Conservation (phyloP, 2,797 vertebrate species). For the Ctenopoma multispine region DNA sequence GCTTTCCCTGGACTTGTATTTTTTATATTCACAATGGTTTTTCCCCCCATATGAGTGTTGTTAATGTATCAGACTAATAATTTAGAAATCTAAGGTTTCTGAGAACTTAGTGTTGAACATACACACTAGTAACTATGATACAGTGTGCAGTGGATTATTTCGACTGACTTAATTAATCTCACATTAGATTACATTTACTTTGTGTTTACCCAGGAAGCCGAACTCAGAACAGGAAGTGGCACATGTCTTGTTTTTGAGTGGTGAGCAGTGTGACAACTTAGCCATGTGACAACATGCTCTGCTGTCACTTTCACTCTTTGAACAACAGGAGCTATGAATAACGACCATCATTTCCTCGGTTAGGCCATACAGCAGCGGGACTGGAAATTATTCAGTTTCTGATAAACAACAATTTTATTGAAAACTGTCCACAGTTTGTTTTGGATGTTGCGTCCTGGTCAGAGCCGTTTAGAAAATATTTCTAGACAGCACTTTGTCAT, state of each 20-base stretch:
- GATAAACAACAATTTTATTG: not conserved
- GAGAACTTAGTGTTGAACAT: too few relatives aligned
- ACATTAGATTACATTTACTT: too few relatives aligned
- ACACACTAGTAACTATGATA: too few relatives aligned
- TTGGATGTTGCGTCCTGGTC: not conserved
- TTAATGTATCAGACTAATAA: too few relatives aligned
- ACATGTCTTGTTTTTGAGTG: slow-evolving; percentile 2
- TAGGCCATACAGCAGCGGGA: not conserved
- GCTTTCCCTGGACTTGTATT: too few relatives aligned
- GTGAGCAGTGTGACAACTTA: not conserved
- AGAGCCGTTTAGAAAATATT: slow-evolving; percentile 4
- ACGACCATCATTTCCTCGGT: not conserved
- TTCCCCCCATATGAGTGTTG: too few relatives aligned
- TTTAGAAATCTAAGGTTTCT: too few relatives aligned
- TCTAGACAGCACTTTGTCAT: slow-evolving; percentile 21
- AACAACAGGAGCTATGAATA: not conserved
- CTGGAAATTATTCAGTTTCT: not conserved
- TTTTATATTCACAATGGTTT: too few relatives aligned
- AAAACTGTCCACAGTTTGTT: not conserved
- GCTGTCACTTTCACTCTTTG: slow-evolving; percentile 16
- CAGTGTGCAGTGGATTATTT: too few relatives aligned
- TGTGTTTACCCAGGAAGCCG: slow-evolving; percentile 1
- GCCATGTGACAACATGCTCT: slow-evolving; percentile 23
- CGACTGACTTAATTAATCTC: too few relatives aligned
- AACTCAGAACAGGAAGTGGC: slow-evolving; percentile 24